Percentiles rank a stretch among this genome's conserved stretches.
These are phyloP conservation scores for Drosophila kuntzei DNA, from an alignment of 2,888 invertebrate genomes.

Conservation along the genomic window DNA sequence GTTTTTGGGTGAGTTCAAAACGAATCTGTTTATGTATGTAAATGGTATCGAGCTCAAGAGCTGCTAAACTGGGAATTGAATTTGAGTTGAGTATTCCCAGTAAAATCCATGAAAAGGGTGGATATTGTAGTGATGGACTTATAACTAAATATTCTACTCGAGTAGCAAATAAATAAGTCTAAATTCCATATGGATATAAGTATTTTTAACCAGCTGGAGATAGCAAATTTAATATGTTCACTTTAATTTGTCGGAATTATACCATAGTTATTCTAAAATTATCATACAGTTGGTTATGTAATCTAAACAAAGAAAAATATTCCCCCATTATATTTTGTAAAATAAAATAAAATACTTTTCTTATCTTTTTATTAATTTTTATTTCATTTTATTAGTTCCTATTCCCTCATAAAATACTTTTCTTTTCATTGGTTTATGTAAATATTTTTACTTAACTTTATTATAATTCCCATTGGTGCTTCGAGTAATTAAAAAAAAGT, in stretches of 20 bases:
- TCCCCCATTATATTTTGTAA: too few species aligned
- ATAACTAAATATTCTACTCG: not conserved
- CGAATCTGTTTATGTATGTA: constrained; percentile 9
- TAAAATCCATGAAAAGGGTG: not conserved
- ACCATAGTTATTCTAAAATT: too few species aligned
- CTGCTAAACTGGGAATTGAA: constrained; percentile 2
- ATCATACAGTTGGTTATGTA: too few species aligned
- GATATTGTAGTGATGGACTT: not conserved
- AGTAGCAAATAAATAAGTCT: not conserved
- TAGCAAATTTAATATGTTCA: not conserved
- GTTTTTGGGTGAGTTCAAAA: not conserved
- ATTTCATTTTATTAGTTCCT: too few species aligned
- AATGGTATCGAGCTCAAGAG: not conserved
- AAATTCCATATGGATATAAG: not conserved
- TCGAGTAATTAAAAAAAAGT: too few species aligned
- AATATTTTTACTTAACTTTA: too few species aligned
- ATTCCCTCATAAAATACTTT: too few species aligned
- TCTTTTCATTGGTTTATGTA: too few species aligned
- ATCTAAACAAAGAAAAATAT: too few species aligned
- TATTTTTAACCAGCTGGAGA: not conserved
- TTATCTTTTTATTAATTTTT: too few species aligned
- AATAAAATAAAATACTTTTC: too few species aligned
- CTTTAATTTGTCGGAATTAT: not conserved
- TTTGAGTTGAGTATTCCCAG: not conserved
- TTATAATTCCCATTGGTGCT: too few species aligned